Base-by-base conservation (phyloP, 2,113 vertebrate species). In the Hyperopisus bebe region DNA sequence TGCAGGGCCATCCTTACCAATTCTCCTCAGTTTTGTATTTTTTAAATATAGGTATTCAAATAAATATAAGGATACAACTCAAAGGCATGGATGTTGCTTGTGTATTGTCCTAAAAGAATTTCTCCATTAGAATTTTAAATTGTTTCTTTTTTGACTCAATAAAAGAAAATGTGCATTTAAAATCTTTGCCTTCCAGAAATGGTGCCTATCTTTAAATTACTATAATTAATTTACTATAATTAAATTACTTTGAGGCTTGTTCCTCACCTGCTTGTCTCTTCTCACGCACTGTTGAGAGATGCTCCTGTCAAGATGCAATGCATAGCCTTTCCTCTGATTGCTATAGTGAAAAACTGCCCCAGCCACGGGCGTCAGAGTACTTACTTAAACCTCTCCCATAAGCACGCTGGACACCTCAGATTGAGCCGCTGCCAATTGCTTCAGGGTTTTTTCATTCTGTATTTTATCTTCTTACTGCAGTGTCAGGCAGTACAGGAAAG, bases 351-450 rank as follows among this genome's bases (percentile, higher is more conserved):
- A 80, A 80, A 80, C 74, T 80, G 17, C 74, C 74, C 74, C 35
- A 42, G 74, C 74, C 35, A 2, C 15, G 2, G 74, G 74, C 35
- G 2, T 80, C 35, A 39, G 74, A 80, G 35, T 80, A 80, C 31
- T 42, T 80, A 80, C 74, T 80, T 80, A 80, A 80, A 80, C 74
- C 13, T 80, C 35, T 17, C 74, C 74, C 74, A 80, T 80, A 80
- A 80, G 35, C 74, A 39, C 15, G 17, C 35, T 42, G 31, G 74
- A 80, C 74, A 80, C 35, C 74, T 80, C 74, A 80, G 74, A 39
- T 42, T 80, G 74, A 80, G 74, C 74, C 15, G 6, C 74, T 80
- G 31, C 74, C 31, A 80, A 42, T 80, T 19, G 74, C 74, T 42
- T 80, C 74, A 80, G 74, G 74, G 13, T 42, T 70, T 80, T 80